Percentiles rank a stretch among this genome's conserved stretches.
These are phyloP conservation scores for Strongylocentrotus purpuratus DNA, from an alignment of 35 echinoderm and acorn worm species.

Conservation along the genomic window DNA sequence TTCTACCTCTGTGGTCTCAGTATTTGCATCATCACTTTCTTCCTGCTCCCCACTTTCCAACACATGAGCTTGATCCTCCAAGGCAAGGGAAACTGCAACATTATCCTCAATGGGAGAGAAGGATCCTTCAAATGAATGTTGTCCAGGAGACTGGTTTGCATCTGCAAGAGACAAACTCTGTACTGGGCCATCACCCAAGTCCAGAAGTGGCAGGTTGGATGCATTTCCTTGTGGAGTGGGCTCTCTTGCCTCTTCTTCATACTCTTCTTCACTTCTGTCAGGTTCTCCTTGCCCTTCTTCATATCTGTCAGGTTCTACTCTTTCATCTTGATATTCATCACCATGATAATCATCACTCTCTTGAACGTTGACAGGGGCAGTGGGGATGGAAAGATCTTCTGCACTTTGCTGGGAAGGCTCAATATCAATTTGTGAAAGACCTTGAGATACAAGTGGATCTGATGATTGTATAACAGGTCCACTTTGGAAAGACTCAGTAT, in stretches of 20 bases:
- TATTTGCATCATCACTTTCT: constrained; percentile 36
- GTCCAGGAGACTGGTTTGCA: neutral
- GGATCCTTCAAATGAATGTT: constrained; percentile 27
- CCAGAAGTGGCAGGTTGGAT: neutral
- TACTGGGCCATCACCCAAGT: constrained; percentile 40
- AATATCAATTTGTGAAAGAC: neutral
- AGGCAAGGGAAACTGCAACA: constrained; percentile 34
- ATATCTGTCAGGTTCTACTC: neutral
- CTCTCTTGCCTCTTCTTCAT: neutral
- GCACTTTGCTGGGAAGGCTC: neutral
- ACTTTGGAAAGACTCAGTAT: constrained; percentile 1
- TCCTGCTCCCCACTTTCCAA: constrained; percentile 3
- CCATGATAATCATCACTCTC: neutral
- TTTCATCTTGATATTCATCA: neutral
- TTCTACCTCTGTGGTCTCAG: constrained; percentile 43
- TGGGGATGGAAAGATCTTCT: neutral
- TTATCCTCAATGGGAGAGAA: constrained; percentile 49
- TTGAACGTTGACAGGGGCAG: neutral
- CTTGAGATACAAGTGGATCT: neutral
- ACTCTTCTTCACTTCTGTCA: neutral
- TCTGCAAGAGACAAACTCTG: neutral
- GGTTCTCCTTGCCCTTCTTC: neutral
- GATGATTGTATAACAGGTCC: neutral
- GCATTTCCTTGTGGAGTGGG: neutral
- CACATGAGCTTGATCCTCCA: neutral